phyloP scores from a whole-genome alignment of 2,797 vertebrate species.

The Phataginus tricuspis region DNA sequence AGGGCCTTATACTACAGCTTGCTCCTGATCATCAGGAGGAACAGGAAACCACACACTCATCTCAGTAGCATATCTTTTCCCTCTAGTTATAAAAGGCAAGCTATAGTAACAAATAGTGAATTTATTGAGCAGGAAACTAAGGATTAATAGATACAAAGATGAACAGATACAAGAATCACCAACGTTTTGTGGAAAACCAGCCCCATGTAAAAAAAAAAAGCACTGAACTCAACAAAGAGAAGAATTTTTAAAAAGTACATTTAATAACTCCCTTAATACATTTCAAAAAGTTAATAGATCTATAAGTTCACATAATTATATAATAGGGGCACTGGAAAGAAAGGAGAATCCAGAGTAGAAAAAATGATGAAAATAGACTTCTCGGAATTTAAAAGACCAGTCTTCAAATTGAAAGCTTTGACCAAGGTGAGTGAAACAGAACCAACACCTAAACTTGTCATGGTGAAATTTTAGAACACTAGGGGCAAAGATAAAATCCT shows the following conservation, averaged over 20 bases:
- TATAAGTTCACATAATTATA: not conserved
- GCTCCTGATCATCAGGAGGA: not conserved
- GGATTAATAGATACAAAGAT: not conserved
- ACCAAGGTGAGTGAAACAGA: not conserved
- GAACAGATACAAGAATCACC: not conserved
- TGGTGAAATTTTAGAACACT: not conserved
- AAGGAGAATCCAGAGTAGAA: not conserved
- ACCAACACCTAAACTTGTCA: not conserved
- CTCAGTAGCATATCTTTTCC: not conserved
- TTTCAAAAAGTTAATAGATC: not conserved
- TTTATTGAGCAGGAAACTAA: not conserved
- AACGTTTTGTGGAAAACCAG: not conserved
- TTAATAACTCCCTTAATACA: not conserved
- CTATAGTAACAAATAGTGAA: not conserved
- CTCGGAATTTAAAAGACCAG: not conserved
- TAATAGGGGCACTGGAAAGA: not conserved
- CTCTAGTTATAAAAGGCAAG: not conserved
- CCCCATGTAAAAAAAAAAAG: not conserved
- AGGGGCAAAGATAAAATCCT: not conserved
- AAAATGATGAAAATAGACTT: not conserved
- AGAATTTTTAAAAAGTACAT: not conserved
- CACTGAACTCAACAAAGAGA: not conserved
- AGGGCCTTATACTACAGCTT: not conserved
- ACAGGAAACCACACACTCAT: not conserved
- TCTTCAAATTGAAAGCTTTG: slow-evolving; percentile 13